A percentile compares a stretch with the other conserved stretches of the same genome.
Conservation (phyloP, 2,113 vertebrate species). For the Actenoides hombroni region DNA sequence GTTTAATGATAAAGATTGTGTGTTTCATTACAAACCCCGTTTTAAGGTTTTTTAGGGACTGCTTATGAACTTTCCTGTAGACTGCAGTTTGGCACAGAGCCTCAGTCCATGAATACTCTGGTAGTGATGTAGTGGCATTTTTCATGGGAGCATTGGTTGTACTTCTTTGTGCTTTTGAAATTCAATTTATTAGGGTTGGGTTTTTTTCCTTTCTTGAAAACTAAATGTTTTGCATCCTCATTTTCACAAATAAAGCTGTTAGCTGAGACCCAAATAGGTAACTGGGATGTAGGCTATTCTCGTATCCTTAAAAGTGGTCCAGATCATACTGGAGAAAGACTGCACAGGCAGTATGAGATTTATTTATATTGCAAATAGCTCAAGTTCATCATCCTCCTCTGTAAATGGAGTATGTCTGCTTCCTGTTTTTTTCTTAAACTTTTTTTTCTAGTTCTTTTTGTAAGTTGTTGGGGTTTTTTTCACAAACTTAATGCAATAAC, state of each 20-base stretch:
- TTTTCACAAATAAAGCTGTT: conserved; percentile 44
- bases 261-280: conserved; percentile 3
- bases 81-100: conserved; percentile 37
- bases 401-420: not conserved
- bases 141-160: conserved; percentile 36
- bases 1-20: conserved; percentile 31
- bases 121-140: conserved; percentile 41
- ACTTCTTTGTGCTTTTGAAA: conserved; percentile 29
- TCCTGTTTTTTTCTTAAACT: not conserved
- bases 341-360: not conserved
- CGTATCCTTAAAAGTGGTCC: conserved; percentile 21
- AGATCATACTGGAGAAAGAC: not conserved
- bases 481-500: conserved; percentile 43
- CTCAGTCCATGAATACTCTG: conserved; percentile 3
- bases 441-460: not conserved
- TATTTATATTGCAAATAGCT: not conserved
- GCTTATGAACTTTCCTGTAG: conserved; percentile 13
- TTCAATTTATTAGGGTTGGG: not conserved
- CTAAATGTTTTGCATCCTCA: conserved; percentile 6
- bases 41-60: conserved; percentile 48
- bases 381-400: not conserved
- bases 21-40: conserved; percentile 45
- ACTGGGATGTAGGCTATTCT: conserved; percentile 24
- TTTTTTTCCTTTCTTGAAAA: conserved; percentile 33
- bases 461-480: not conserved